Evolutionary conservation across 2,888 invertebrate genomes (phyloP).

Genomic region (Amphimallon solstitiale): DNA sequence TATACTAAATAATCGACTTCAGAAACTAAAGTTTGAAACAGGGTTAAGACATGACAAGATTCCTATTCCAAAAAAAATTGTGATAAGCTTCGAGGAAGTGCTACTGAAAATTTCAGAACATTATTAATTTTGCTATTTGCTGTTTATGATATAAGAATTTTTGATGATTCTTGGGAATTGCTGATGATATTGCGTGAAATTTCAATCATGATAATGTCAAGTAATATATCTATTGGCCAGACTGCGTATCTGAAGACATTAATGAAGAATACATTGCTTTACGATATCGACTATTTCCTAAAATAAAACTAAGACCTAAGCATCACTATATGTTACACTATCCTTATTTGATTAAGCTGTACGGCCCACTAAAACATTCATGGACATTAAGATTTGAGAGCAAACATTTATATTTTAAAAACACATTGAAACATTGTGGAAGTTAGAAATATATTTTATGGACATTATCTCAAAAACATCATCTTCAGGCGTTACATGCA

Average conservation of each 20-base stretch:
- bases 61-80: too few relatives aligned
- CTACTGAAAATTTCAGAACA: too few relatives aligned
- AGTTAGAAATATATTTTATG: constrained; percentile 41
- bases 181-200: constrained; percentile 6
- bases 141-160: too few relatives aligned
- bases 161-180: too few relatives aligned
- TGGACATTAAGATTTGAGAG: constrained; percentile 45
- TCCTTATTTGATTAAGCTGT: constrained; percentile 40
- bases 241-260: background rate
- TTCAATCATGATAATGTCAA: background rate
- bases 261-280: constrained; percentile 44
- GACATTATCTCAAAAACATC: constrained; percentile 39
- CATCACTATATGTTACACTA: constrained; percentile 49
- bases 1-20: too few relatives aligned
- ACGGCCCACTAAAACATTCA: too few relatives aligned
- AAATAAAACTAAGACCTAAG: constrained; percentile 43
- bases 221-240: too few relatives aligned
- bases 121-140: too few relatives aligned
- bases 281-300: constrained; percentile 26
- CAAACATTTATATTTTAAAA: constrained; percentile 44
- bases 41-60: too few relatives aligned
- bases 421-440: constrained; percentile 29
- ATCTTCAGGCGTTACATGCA: too few relatives aligned
- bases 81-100: too few relatives aligned
- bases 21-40: too few relatives aligned